These are phyloP conservation scores for Plutella xylostella DNA, from an alignment of 2,888 invertebrate species.

Conservation along the genomic window DNA sequence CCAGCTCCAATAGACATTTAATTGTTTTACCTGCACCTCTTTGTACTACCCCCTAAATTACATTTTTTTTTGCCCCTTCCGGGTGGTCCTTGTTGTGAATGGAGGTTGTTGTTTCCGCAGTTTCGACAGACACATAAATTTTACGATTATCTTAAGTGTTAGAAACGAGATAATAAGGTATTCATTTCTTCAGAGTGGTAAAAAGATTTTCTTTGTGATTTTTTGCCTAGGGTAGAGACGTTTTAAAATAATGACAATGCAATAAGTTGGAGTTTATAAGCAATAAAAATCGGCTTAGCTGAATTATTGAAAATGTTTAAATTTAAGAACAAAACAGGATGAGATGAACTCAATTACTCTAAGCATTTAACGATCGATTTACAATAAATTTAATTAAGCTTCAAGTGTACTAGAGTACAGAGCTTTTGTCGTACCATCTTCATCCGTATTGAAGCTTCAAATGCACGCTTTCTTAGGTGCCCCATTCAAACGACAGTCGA, in stretches of 20 bases:
- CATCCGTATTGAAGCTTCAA: constrained; percentile 34
- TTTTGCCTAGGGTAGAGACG: too few species aligned
- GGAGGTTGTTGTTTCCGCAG: constrained; percentile 7
- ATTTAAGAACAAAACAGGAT: too few species aligned
- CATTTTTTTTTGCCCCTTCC: constrained; percentile 12
- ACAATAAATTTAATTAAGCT: constrained; percentile 39
- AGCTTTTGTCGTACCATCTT: constrained; percentile 16
- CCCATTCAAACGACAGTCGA: constrained; percentile 7
- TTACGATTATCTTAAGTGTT: neutral
- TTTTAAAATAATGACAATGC: too few species aligned
- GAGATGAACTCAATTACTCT: too few species aligned
- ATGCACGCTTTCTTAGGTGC: constrained; percentile 20
- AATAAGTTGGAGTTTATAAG: too few species aligned
- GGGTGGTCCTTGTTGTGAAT: constrained; percentile 21
- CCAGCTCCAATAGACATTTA: constrained; percentile 15
- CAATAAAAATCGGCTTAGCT: too few species aligned
- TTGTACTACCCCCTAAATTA: neutral
- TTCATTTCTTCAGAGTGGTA: too few species aligned
- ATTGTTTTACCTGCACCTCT: constrained; percentile 23
- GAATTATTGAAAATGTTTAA: too few species aligned
- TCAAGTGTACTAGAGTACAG: constrained; percentile 24
- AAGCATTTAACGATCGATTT: constrained; percentile 13
- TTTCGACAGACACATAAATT: neutral
- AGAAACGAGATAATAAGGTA: neutral
- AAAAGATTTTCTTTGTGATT: too few species aligned